A percentile compares a stretch with the other conserved stretches of the same genome.
phyloP scores from a whole-genome alignment of 2,113 vertebrate genomes.

The Gavia stellata region DNA sequence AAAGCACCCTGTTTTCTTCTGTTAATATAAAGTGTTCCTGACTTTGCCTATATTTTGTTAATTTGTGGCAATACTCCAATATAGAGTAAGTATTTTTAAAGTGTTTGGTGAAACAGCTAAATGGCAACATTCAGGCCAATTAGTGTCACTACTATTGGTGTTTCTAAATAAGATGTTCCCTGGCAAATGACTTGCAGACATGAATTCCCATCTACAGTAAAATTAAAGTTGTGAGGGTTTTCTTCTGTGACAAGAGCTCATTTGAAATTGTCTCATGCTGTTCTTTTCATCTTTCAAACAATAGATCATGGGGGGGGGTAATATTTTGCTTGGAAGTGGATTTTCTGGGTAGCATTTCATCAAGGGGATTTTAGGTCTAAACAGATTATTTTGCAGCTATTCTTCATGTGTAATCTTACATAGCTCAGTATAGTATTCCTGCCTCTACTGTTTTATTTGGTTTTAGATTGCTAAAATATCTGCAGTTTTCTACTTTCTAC shows the following conservation, averaged over 20 bases:
- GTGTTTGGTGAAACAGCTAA: background rate
- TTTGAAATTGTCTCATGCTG: background rate
- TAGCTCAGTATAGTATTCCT: background rate
- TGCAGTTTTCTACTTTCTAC: background rate
- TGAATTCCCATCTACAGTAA: background rate
- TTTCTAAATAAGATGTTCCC: background rate
- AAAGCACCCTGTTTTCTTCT: background rate
- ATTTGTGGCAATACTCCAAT: background rate
- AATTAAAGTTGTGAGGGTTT: background rate
- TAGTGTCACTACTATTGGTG: fast-evolving
- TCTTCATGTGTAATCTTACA: background rate
- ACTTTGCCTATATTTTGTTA: background rate
- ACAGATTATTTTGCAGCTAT: background rate
- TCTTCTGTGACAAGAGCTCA: background rate
- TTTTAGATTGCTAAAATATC: background rate
- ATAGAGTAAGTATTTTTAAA: background rate
- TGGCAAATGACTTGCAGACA: background rate
- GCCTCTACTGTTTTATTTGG: background rate
- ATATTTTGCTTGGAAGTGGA: background rate
- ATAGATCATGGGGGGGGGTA: fast-evolving
- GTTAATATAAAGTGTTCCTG: background rate
- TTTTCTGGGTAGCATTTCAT: background rate
- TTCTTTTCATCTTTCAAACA: background rate
- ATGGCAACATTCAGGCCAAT: background rate
- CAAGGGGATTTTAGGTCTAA: background rate